These are phyloP conservation scores for Phymanthus crucifer DNA, from an alignment of 92 coral and sea anemone species.

Conservation along the genomic window DNA sequence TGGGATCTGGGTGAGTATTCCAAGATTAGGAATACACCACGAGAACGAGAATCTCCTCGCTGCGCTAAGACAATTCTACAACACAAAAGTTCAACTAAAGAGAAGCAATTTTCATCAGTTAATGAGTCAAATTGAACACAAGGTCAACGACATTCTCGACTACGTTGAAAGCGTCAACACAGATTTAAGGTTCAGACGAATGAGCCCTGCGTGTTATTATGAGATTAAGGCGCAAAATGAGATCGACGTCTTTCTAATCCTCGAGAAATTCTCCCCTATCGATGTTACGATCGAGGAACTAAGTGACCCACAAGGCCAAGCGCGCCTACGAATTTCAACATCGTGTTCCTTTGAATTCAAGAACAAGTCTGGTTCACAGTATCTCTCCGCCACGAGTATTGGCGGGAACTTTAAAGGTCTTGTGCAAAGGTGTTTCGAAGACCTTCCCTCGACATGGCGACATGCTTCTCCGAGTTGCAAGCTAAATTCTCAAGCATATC, in stretches of 20 bases:
- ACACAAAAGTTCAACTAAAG: constrained; percentile 48
- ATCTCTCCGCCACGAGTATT: constrained; percentile 59
- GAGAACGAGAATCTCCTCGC: constrained; percentile 29
- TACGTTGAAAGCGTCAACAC: constrained; percentile 47
- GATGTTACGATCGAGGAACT: constrained; percentile 59
- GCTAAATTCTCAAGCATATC: constrained; percentile 22
- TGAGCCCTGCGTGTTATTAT: constrained; percentile 68
- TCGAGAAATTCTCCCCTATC: constrained; percentile 45
- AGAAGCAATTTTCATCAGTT: constrained; percentile 52
- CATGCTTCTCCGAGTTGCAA: constrained; percentile 19
- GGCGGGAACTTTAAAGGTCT: constrained; percentile 64
- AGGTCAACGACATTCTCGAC: constrained; percentile 64
- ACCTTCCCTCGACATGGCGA: constrained; percentile 38
- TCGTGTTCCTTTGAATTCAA: constrained; percentile 8
- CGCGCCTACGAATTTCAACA: constrained; percentile 43
- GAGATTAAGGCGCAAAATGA: constrained; percentile 67
- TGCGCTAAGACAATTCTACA: constrained; percentile 62
- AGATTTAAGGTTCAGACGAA: constrained; percentile 41
- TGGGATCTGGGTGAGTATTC: constrained; percentile 31
- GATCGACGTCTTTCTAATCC: constrained; percentile 63
- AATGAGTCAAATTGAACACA: constrained; percentile 73
- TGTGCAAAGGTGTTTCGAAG: constrained; percentile 24
- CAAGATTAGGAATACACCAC: constrained; percentile 52
- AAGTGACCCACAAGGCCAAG: constrained; percentile 60
- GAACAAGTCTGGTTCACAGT: neutral